Conservation (phyloP, 2,797 vertebrate genomes). For the Pyrocephalus nanus region DNA sequence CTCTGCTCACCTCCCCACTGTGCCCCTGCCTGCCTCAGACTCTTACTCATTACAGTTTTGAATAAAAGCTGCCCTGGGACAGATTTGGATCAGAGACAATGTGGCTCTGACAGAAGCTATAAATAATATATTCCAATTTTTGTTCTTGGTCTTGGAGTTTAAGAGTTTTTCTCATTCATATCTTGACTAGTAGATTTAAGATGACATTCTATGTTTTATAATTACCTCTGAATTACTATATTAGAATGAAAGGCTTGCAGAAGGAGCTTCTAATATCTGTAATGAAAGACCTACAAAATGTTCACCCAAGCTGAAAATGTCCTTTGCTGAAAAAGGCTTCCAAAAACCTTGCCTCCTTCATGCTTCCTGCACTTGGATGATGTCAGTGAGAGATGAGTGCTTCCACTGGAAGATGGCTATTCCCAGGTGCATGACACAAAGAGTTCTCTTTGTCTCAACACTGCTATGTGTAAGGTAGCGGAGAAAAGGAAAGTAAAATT, state of each 20-base stretch:
- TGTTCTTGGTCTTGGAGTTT: background rate
- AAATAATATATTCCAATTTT: background rate
- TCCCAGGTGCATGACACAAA: background rate
- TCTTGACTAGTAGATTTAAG: background rate
- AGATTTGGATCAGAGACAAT: background rate
- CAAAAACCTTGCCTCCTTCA: background rate
- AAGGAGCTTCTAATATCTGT: background rate
- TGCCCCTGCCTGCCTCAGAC: background rate
- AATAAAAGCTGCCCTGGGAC: background rate
- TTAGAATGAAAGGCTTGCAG: background rate
- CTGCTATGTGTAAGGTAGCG: background rate
- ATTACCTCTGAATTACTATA: background rate
- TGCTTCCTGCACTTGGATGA: background rate
- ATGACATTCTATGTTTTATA: background rate
- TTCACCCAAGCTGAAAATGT: background rate
- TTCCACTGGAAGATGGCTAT: background rate
- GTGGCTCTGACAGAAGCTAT: background rate
- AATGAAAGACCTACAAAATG: background rate
- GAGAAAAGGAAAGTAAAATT: background rate
- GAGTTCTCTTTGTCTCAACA: background rate
- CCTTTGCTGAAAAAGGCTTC: background rate
- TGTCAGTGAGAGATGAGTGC: background rate
- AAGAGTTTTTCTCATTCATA: background rate
- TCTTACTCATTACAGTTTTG: background rate
- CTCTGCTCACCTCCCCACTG: background rate